Base-by-base conservation (phyloP, 2,888 invertebrate genomes). In the Drosophila anomalata region DNA sequence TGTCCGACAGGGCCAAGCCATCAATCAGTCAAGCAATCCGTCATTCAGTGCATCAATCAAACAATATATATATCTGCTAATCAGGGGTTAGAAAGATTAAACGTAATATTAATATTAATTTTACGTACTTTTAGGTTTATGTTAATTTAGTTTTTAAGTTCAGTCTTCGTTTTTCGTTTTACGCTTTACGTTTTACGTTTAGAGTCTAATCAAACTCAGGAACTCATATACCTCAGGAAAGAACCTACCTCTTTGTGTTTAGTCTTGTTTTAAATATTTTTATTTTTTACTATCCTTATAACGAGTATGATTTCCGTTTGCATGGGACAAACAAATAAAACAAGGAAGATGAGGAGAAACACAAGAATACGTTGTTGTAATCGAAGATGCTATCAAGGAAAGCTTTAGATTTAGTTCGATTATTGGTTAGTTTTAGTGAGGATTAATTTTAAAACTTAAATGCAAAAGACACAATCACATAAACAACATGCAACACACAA, bases 181-280 rank as follows among this genome's bases (percentile, higher is more conserved):
- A 22, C 44, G 61, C 62, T 57, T 63, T 61, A 73, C 68, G 67
- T 62, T 58, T 61, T 73, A 67, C 69, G 66, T 69, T 73, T 71
- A 72, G 73, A 72, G 73, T 71, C 53, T 77, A 87, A 87, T 82
- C 83, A 87, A 87, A 84, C 89, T 89, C 90, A 90, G 90, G 90
- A 91, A 91, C 90, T 91, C 90, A 91, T 89, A 90, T 91, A 91
- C 90, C 90, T 91, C 90, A 91, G 87, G 79, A 79, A 73, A 76
- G 73, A 85, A 79, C 78, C 79, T 79, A 88, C 75, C 77, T 79
- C 78, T 77, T 85, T 77, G 73, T 77, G 77, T 88, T 61, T 52
- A 51, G 26, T 9, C 66, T 73, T 63, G 50, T 72, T 73, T 77
- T 42, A 42, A 58, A 26, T 53, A 58, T 53, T 73, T 70, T 57